Evolutionary conservation across 2,888 invertebrate genomes (phyloP).

Genomic region (Euzetes globulus): DNA sequence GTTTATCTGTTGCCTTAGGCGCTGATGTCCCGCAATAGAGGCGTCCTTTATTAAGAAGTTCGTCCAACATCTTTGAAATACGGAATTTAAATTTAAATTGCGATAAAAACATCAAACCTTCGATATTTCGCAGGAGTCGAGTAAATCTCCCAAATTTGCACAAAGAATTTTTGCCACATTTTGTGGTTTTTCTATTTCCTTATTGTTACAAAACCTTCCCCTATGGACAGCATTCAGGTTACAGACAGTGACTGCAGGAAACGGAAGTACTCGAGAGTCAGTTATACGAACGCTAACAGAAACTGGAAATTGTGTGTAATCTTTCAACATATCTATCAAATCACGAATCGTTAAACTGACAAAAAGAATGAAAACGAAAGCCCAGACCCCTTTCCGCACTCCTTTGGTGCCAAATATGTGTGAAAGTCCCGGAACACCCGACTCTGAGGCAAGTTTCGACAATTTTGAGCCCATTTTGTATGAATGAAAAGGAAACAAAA

Average conservation of each 20-base stretch:
- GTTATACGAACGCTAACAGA: slow-evolving; percentile 36
- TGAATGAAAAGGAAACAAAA: too few relatives aligned
- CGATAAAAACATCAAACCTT: too few relatives aligned
- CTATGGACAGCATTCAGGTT: slow-evolving; percentile 38
- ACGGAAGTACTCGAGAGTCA: slow-evolving; percentile 38
- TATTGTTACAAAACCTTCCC: slow-evolving; percentile 35
- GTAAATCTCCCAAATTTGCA: slow-evolving; percentile 35
- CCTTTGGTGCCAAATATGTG: slow-evolving; percentile 25
- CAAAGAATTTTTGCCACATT: slow-evolving; percentile 37
- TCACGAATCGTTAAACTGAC: slow-evolving; percentile 34
- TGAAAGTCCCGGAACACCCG: slow-evolving; percentile 36
- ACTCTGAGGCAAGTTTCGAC: slow-evolving; percentile 34
- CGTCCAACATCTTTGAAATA: slow-evolving; percentile 33
- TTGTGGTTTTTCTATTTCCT: slow-evolving; percentile 33
- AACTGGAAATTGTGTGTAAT: slow-evolving; percentile 38
- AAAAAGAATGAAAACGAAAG: slow-evolving; percentile 34
- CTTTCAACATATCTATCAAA: slow-evolving; percentile 34
- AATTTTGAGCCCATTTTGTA: slow-evolving; percentile 32
- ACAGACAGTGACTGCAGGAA: slow-evolving; percentile 38
- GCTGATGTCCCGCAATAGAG: slow-evolving; percentile 23
- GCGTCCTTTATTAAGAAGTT: slow-evolving; percentile 31
- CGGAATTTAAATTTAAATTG: too few relatives aligned
- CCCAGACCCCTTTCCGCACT: slow-evolving; percentile 33
- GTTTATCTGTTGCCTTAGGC: background rate
- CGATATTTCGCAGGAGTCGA: slow-evolving; percentile 35